These are phyloP conservation scores for Holotrichia oblita DNA, from an alignment of 1,140 invertebrate genomes.

Conservation along the genomic window DNA sequence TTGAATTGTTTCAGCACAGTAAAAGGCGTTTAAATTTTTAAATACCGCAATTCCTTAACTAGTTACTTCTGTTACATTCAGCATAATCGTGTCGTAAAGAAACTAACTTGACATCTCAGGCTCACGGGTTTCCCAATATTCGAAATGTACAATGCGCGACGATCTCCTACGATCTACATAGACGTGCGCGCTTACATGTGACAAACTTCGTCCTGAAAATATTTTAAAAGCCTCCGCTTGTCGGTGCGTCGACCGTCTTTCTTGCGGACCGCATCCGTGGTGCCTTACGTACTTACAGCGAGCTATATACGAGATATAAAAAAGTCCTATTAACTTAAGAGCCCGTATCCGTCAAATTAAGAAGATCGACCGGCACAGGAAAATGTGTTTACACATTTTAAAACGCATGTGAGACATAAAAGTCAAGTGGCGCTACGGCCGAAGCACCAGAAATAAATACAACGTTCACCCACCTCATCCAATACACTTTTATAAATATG, in stretches of 20 bases:
- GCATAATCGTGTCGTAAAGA: too few species aligned
- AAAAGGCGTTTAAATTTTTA: too few species aligned
- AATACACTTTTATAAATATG: slow-evolving; percentile 24
- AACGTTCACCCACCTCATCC: neutral
- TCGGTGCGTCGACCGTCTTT: slow-evolving; percentile 25
- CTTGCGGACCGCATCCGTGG: slow-evolving; percentile 16
- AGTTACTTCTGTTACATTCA: too few species aligned
- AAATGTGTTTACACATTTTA: slow-evolving; percentile 43
- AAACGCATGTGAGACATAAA: slow-evolving; percentile 48
- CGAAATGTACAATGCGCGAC: neutral
- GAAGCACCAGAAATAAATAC: slow-evolving; percentile 38
- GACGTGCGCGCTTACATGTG: neutral
- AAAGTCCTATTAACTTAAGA: slow-evolving; percentile 46
- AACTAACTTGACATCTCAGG: too few species aligned
- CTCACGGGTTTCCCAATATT: neutral
- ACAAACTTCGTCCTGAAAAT: slow-evolving; percentile 17
- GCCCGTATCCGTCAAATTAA: slow-evolving; percentile 47
- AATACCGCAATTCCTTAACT: too few species aligned
- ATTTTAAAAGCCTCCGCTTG: slow-evolving; percentile 23
- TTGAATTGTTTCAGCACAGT: too few species aligned
- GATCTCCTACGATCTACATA: neutral
- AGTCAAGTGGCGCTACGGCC: slow-evolving; percentile 47
- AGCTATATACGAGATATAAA: slow-evolving; percentile 40
- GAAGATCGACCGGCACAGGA: slow-evolving; percentile 25
- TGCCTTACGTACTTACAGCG: neutral